phyloP scores from a whole-genome alignment of 1,140 invertebrate species.

The Drosophila chauvacae region DNA sequence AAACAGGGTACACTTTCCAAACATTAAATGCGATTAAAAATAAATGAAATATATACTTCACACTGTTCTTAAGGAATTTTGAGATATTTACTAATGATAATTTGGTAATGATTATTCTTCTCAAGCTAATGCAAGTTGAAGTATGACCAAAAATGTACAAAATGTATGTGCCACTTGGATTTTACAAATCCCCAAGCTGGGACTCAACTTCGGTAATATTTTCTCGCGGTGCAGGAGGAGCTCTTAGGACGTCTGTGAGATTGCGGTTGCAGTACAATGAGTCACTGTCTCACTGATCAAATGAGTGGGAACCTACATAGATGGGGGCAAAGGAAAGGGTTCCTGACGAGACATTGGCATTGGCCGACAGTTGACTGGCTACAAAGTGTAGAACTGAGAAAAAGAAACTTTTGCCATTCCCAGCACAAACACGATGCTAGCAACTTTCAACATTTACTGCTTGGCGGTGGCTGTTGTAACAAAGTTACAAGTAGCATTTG shows the following conservation, averaged over 20 bases:
- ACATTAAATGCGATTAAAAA: too few species aligned
- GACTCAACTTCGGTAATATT: neutral
- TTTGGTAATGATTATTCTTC: too few species aligned
- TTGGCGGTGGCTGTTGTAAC: constrained; percentile 46
- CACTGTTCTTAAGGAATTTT: too few species aligned
- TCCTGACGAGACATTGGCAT: constrained; percentile 49
- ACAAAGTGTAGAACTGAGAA: constrained; percentile 44
- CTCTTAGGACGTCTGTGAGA: constrained; percentile 35
- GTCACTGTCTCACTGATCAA: constrained; percentile 42
- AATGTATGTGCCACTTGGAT: too few species aligned
- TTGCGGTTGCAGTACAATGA: constrained; percentile 36
- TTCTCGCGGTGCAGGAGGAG: constrained; percentile 21
- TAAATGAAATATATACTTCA: too few species aligned
- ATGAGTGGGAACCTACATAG: constrained; percentile 33
- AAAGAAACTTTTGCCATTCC: constrained; percentile 58
- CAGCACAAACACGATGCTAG: constrained; percentile 43
- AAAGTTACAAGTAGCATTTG: constrained; percentile 82
- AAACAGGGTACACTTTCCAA: constrained; percentile 15
- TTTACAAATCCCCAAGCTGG: too few species aligned
- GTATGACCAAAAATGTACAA: too few species aligned
- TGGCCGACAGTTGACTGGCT: constrained; percentile 49
- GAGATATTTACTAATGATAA: too few species aligned
- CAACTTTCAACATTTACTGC: constrained; percentile 65
- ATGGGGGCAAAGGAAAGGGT: constrained; percentile 8
- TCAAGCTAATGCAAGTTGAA: too few species aligned